These are phyloP conservation scores for Brachionichthys hirsutus DNA, from an alignment of 2,113 vertebrate genomes.

Conservation along the genomic window DNA sequence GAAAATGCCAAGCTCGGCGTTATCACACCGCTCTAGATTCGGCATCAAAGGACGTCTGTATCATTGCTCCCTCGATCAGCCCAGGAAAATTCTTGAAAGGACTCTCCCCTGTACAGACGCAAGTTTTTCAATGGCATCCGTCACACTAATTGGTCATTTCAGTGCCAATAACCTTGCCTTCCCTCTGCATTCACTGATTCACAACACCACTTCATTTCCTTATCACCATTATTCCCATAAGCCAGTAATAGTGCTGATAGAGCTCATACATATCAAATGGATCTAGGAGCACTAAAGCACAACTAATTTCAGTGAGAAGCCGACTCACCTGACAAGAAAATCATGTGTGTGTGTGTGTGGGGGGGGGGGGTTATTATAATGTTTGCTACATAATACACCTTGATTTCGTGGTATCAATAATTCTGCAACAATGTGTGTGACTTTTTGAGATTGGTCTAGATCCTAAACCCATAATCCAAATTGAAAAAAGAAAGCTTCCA, in stretches of 20 bases:
- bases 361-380: no score
- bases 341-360: no score
- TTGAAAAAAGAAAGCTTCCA: slow-evolving; percentile 13
- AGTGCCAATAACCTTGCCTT: slow-evolving; percentile 8
- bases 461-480: slow-evolving; percentile 9
- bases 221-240: slow-evolving; percentile 16
- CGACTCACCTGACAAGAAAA: no score
- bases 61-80: slow-evolving; percentile 31
- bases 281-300: no score
- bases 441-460: slow-evolving; percentile 22
- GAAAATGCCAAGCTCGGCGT: slow-evolving; percentile 57
- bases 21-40: slow-evolving; percentile 25
- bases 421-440: slow-evolving; percentile 9
- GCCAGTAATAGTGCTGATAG: slow-evolving; percentile 22
- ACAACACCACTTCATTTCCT: slow-evolving; percentile 12
- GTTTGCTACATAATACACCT: background rate
- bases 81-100: slow-evolving; percentile 10
- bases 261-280: background rate
- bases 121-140: slow-evolving; percentile 30
- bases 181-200: slow-evolving; percentile 15
- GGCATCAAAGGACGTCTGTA: slow-evolving; percentile 42
- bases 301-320: no score
- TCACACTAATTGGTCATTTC: slow-evolving; percentile 36
- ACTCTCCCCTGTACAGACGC: slow-evolving; percentile 22
- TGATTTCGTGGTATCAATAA: background rate